Conservation (phyloP, 2,113 vertebrate species). For the Bothrops jararaca region DNA sequence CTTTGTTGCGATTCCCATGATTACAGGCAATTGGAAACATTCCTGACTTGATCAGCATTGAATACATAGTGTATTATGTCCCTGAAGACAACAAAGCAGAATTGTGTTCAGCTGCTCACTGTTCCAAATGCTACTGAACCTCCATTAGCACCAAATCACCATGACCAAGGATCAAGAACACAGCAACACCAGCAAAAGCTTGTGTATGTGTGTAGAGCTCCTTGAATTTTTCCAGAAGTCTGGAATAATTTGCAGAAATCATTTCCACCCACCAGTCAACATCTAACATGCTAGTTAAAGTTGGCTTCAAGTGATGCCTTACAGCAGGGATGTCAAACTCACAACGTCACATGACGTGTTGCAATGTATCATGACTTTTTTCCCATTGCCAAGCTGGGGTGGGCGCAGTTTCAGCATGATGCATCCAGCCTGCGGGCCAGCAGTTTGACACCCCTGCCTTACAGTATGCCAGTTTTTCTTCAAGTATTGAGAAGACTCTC, state of each 20-base stretch:
- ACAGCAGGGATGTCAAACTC: too few relatives aligned
- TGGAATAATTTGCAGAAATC: not conserved
- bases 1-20: not conserved
- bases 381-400: too few relatives aligned
- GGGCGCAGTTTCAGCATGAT: too few relatives aligned
- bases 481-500: not conserved
- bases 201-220: not conserved
- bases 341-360: too few relatives aligned
- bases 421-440: too few relatives aligned
- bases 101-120: not conserved
- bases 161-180: not conserved
- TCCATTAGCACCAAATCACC: not conserved
- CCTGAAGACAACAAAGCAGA: not conserved
- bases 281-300: too few relatives aligned
- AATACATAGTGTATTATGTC: not conserved
- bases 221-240: not conserved
- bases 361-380: too few relatives aligned
- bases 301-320: not conserved
- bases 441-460: too few relatives aligned
- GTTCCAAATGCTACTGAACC: not conserved
- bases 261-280: not conserved
- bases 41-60: not conserved
- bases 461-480: not conserved
- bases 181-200: not conserved
- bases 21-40: not conserved